phyloP scores from a whole-genome alignment of 1,140 invertebrate species.

The Calephelis nemesis region DNA sequence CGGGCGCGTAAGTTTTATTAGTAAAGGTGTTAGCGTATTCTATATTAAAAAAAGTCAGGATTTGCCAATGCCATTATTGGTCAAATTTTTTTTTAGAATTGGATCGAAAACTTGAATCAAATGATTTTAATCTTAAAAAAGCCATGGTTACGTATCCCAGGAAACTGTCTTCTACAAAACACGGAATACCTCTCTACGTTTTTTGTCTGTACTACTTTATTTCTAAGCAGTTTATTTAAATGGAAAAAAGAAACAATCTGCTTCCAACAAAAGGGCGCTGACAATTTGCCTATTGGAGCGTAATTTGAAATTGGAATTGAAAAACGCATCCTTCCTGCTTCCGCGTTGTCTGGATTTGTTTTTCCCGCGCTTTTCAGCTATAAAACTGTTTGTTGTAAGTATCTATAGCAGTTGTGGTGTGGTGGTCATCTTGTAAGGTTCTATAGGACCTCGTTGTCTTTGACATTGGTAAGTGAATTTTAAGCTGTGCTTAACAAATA shows the following conservation, averaged over 20 bases:
- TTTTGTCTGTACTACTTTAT: neutral
- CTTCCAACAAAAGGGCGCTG: slow-evolving; percentile 48
- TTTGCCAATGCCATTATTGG: no score
- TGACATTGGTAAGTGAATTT: slow-evolving; percentile 22
- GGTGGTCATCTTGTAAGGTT: slow-evolving; percentile 33
- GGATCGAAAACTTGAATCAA: no score
- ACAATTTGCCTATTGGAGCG: slow-evolving; percentile 62
- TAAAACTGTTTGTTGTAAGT: slow-evolving; percentile 39
- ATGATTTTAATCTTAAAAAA: no score
- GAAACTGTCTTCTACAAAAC: neutral
- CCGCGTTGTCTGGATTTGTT: slow-evolving; percentile 44
- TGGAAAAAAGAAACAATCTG: slow-evolving; percentile 40
- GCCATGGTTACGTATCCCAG: no score
- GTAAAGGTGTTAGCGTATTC: no score
- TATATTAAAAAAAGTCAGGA: no score
- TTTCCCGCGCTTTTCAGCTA: slow-evolving; percentile 49
- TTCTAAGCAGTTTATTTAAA: neutral
- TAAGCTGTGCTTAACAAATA: no score
- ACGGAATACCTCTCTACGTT: neutral
- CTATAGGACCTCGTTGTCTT: slow-evolving; percentile 23
- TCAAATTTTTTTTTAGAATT: no score
- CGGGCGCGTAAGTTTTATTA: no score
- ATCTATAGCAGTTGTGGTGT: slow-evolving; percentile 46
- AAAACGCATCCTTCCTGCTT: slow-evolving; percentile 65
- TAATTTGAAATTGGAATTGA: slow-evolving; percentile 48